Evolutionary conservation across 1,140 invertebrate species (phyloP).

Genomic region (Drosophila malerkotliana): DNA sequence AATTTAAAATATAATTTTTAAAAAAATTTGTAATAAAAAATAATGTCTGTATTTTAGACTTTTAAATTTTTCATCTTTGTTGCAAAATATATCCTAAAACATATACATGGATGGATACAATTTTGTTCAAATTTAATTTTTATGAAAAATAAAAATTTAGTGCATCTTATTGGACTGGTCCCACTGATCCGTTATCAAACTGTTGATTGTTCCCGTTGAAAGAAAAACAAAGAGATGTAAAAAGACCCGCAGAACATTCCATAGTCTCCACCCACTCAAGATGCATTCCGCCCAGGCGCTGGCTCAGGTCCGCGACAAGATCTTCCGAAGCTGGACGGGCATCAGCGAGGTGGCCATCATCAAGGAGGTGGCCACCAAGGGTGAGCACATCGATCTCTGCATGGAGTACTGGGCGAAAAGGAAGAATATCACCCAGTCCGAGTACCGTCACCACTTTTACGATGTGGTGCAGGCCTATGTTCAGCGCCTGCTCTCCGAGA

Average conservation of each 20-base stretch:
- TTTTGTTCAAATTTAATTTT: too few species aligned
- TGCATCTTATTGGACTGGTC: not conserved
- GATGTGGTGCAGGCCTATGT: constrained; percentile 81
- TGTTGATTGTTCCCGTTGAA: constrained; percentile 32
- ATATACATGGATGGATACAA: too few species aligned
- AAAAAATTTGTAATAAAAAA: not conserved
- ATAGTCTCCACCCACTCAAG: constrained; percentile 19
- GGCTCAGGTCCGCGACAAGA: constrained; percentile 66
- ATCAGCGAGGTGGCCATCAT: constrained; percentile 76
- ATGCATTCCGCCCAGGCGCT: constrained; percentile 67
- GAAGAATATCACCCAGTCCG: constrained; percentile 53
- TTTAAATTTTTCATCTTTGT: not conserved
- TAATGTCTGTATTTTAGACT: too few species aligned
- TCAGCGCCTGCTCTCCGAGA: constrained; percentile 72
- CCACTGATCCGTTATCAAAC: constrained; percentile 24
- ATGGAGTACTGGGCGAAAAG: constrained; percentile 76
- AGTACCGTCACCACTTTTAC: constrained; percentile 73
- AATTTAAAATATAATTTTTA: not conserved
- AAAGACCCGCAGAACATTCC: constrained; percentile 38
- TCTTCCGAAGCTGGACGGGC: constrained; percentile 74
- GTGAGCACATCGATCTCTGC: constrained; percentile 76
- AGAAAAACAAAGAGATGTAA: constrained; percentile 59
- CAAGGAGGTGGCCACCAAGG: constrained; percentile 83
- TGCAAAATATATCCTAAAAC: too few species aligned
- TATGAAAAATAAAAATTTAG: not conserved